Conservation (phyloP, 2,888 invertebrate species). For the Fissipunctia ypsillon region DNA sequence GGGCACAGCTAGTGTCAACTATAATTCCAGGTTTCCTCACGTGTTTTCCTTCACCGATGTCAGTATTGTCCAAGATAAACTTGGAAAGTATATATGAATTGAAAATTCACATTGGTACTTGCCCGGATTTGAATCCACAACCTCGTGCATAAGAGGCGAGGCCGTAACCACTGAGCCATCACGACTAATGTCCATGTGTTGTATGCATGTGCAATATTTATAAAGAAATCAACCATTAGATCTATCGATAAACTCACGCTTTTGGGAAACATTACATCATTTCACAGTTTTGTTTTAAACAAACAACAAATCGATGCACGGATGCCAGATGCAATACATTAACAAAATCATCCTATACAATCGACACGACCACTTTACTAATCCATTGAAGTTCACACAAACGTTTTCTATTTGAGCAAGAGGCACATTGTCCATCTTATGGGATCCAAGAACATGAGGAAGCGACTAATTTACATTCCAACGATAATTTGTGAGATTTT, state of each 20-base stretch:
- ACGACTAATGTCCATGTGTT: neutral
- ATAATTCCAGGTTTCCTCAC: neutral
- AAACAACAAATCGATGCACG: neutral
- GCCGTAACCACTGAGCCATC: neutral
- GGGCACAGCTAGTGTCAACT: too few relatives aligned
- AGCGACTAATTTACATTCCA: constrained; percentile 68
- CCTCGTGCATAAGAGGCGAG: neutral
- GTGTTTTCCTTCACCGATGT: neutral
- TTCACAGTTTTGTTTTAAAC: constrained; percentile 21
- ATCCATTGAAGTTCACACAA: constrained; percentile 44
- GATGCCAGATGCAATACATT: constrained; percentile 9
- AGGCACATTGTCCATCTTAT: constrained; percentile 52
- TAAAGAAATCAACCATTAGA: too few relatives aligned
- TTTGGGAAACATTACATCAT: constrained; percentile 1
- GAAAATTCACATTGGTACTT: neutral
- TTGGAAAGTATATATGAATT: neutral
- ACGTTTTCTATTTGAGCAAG: constrained; percentile 56
- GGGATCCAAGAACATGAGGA: constrained; percentile 57
- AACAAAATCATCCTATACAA: constrained; percentile 11
- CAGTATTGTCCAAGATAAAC: neutral
- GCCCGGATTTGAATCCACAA: neutral
- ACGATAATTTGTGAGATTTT: constrained; percentile 71
- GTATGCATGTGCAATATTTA: too few relatives aligned
- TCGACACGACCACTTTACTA: constrained; percentile 23
- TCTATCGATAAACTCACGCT: neutral